These are phyloP conservation scores for Clarias macrocephalus DNA, from an alignment of 2,113 vertebrate genomes.

Conservation along the genomic window DNA sequence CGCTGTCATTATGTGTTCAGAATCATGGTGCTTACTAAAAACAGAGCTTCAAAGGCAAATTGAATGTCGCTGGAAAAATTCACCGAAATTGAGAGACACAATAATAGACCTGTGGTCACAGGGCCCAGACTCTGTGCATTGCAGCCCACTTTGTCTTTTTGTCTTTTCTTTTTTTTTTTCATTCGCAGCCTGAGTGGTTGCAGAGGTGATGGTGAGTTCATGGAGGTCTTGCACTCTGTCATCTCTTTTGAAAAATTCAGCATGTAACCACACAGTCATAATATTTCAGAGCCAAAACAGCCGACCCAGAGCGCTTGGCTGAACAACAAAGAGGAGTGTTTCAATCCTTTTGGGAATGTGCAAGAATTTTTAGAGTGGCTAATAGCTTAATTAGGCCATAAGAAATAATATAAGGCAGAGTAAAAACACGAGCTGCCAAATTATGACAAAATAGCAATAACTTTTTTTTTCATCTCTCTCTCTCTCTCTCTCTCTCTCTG, in stretches of 20 bases:
- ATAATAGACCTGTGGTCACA: slow-evolving; percentile 36
- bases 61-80: slow-evolving; percentile 1
- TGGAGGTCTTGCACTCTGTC: slow-evolving; percentile 50
- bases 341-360: slow-evolving; percentile 59
- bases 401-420: slow-evolving; percentile 75
- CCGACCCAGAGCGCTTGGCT: slow-evolving; percentile 64
- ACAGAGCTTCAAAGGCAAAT: neutral
- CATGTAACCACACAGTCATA: slow-evolving; percentile 56
- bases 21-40: neutral
- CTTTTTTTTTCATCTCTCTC: slow-evolving; percentile 51
- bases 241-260: slow-evolving; percentile 59
- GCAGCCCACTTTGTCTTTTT: neutral
- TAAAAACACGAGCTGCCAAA: slow-evolving; percentile 66
- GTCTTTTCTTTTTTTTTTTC: neutral
- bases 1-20: neutral
- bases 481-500: slow-evolving; percentile 23
- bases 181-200: slow-evolving; percentile 33
- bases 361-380: slow-evolving; percentile 73
- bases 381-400: slow-evolving; percentile 78
- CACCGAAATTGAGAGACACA: slow-evolving; percentile 21
- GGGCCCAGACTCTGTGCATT: slow-evolving; percentile 29
- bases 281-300: slow-evolving; percentile 55
- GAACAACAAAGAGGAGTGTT: slow-evolving; percentile 62
- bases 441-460: slow-evolving; percentile 72
- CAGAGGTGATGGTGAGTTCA: slow-evolving; percentile 63